A percentile compares a stretch with the other conserved stretches of the same genome.
phyloP scores from a whole-genome alignment of 2,113 vertebrate species.

The Oriolus oriolus region DNA sequence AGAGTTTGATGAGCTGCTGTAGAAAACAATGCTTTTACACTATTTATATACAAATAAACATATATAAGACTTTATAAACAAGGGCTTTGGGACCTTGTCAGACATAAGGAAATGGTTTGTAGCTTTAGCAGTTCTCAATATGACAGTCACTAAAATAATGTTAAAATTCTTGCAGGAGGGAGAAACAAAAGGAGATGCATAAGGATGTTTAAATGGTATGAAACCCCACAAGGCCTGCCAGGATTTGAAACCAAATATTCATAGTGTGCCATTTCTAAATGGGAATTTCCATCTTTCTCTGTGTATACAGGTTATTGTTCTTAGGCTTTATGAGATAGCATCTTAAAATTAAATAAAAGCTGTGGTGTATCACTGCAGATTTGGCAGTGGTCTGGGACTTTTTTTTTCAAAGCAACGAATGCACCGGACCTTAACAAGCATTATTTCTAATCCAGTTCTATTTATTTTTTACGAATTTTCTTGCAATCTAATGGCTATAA shows the following conservation, averaged over 20 bases:
- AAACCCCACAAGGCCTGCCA: not conserved
- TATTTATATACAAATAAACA: not conserved
- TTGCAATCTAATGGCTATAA: not conserved
- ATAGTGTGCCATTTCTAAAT: not conserved
- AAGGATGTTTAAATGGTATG: not conserved
- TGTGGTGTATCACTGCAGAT: not conserved
- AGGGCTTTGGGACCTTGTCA: not conserved
- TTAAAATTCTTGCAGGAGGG: not conserved
- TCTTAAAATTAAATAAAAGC: not conserved
- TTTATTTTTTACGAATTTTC: not conserved
- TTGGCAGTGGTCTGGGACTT: not conserved
- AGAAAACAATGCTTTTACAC: conserved; percentile 6
- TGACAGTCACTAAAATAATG: not conserved
- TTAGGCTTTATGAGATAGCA: not conserved
- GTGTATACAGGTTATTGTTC: not conserved
- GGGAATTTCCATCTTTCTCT: not conserved
- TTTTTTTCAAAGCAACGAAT: not conserved
- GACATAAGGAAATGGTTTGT: not conserved
- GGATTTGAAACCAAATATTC: not conserved
- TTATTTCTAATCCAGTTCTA: not conserved
- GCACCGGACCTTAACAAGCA: not conserved
- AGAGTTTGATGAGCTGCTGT: not conserved
- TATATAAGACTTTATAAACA: too few relatives aligned
- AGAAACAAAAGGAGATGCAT: not conserved
- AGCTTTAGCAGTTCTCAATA: not conserved